Conservation (phyloP, 2,888 invertebrate species). For the Xylocampa areola region DNA sequence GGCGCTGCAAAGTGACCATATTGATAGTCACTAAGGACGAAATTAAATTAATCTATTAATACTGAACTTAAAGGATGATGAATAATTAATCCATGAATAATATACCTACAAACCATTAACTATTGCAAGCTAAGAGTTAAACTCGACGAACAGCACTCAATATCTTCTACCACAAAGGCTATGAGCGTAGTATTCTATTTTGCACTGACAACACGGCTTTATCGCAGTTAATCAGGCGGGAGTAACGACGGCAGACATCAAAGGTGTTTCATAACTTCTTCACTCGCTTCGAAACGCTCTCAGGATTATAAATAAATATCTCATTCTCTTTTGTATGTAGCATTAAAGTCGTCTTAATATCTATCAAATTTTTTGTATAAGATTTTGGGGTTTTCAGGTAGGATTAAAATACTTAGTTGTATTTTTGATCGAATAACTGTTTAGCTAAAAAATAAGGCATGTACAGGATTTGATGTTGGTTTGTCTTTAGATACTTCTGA, state of each 20-base stretch:
- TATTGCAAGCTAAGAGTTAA: too few species aligned
- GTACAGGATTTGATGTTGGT: too few species aligned
- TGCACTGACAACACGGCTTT: conserved; percentile 32
- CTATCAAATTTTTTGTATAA: neutral
- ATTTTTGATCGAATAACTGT: neutral
- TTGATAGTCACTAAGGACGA: too few species aligned
- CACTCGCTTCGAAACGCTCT: conserved; percentile 19
- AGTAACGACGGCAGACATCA: conserved; percentile 56
- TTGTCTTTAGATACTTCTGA: too few species aligned
- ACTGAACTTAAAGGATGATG: too few species aligned
- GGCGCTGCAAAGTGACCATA: too few species aligned
- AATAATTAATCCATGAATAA: too few species aligned
- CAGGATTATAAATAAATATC: conserved; percentile 36
- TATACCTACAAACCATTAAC: too few species aligned
- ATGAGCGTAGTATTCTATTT: conserved; percentile 47
- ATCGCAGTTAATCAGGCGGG: conserved; percentile 52
- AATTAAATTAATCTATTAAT: too few species aligned
- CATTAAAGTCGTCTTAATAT: conserved; percentile 19
- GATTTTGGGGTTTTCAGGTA: neutral
- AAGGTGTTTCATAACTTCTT: conserved; percentile 56
- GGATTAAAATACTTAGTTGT: neutral
- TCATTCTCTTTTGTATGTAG: conserved; percentile 18
- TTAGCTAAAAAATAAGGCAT: too few species aligned
- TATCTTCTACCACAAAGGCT: conserved; percentile 48
- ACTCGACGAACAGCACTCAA: conserved; percentile 18